Percentiles rank a stretch among this genome's conserved stretches.
phyloP scores from a whole-genome alignment of 2,888 invertebrate species.

The Mythimna albipuncta region DNA sequence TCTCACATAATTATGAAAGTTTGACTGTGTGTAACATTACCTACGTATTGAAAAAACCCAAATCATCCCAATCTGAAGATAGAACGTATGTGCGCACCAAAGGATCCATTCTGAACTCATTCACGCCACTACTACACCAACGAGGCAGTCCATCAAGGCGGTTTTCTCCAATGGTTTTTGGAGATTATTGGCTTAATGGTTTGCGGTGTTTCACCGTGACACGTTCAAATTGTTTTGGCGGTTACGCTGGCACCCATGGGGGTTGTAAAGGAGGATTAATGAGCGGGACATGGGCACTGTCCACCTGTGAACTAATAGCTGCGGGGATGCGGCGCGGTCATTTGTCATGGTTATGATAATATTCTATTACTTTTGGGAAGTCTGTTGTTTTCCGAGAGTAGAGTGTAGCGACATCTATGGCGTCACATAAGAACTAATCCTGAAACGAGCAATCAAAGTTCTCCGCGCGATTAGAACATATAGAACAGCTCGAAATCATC shows the following conservation, averaged over 20 bases:
- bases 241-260: slow-evolving; percentile 27
- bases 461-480: too few relatives aligned
- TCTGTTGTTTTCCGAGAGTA: not conserved
- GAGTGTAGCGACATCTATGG: too few relatives aligned
- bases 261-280: slow-evolving; percentile 44
- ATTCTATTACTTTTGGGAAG: slow-evolving; percentile 28
- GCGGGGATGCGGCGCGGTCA: slow-evolving; percentile 15
- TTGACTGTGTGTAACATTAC: too few relatives aligned
- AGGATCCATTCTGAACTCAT: not conserved
- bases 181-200: slow-evolving; percentile 34
- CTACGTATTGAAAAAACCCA: too few relatives aligned
- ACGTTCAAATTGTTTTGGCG: slow-evolving; percentile 45
- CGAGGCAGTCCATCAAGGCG: not conserved
- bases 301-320: slow-evolving; percentile 52
- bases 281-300: slow-evolving; percentile 31
- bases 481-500: too few relatives aligned
- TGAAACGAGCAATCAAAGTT: too few relatives aligned
- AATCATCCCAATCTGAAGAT: not conserved
- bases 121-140: not conserved
- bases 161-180: slow-evolving; percentile 3
- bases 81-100: not conserved
- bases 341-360: slow-evolving; percentile 44
- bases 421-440: too few relatives aligned
- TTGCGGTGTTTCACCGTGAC: slow-evolving; percentile 30
- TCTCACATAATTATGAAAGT: too few relatives aligned